Percentiles rank a stretch among this genome's conserved stretches.
These are phyloP conservation scores for Eucera pruinosa DNA, from an alignment of 2,888 invertebrate species.

Conservation along the genomic window DNA sequence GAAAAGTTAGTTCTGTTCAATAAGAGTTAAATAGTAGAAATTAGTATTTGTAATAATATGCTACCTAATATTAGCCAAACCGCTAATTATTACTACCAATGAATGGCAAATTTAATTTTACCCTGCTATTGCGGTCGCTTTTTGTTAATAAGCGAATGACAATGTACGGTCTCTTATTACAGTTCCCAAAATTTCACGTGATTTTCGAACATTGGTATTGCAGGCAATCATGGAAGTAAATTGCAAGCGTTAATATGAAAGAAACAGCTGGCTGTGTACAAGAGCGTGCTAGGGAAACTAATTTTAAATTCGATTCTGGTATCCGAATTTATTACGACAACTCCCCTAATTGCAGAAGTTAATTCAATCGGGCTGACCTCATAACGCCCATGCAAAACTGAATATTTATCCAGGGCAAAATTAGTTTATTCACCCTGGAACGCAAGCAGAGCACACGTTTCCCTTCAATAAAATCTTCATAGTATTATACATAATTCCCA, in stretches of 20 bases:
- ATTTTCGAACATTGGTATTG: neutral
- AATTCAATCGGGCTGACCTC: constrained; percentile 28
- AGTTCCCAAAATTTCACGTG: constrained; percentile 3
- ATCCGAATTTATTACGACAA: constrained; percentile 35
- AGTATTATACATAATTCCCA: no score
- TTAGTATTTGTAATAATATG: neutral
- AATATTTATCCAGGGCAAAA: constrained; percentile 13
- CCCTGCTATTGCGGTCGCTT: neutral
- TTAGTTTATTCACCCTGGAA: neutral
- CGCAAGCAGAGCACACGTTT: neutral
- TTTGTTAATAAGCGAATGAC: constrained; percentile 14
- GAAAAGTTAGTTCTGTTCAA: neutral
- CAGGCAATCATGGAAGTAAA: constrained; percentile 25
- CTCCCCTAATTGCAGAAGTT: constrained; percentile 32
- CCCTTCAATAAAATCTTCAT: neutral
- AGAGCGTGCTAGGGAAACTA: constrained; percentile 29
- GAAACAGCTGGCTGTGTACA: constrained; percentile 33
- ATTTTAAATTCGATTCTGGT: constrained; percentile 46
- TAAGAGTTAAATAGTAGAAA: neutral
- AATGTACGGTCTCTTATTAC: neutral
- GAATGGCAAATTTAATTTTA: neutral
- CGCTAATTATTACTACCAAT: neutral
- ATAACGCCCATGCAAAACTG: constrained; percentile 15
- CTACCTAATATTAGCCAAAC: neutral
- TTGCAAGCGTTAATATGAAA: constrained; percentile 39